Percentiles rank a stretch among this genome's conserved stretches.
Evolutionary conservation across 2,888 invertebrate genomes (phyloP).

Genomic region (Teleogryllus oceanicus): DNA sequence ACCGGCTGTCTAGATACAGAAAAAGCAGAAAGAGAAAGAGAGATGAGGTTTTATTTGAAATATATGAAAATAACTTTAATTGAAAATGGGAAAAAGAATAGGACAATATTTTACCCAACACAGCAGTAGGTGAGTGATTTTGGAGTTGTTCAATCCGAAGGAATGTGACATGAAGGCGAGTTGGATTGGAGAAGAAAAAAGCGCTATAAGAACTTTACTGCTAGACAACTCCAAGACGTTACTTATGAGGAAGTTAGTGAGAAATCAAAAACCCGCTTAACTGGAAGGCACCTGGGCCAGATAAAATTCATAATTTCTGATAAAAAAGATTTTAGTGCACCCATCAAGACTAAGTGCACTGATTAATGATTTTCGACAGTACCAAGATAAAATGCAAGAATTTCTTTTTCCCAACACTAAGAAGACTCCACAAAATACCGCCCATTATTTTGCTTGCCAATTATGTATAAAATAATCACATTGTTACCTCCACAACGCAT

Average conservation of each 20-base stretch:
- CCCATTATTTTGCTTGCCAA: not conserved
- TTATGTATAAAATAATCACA: not conserved
- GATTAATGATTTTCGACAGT: not conserved
- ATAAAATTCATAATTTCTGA: not conserved
- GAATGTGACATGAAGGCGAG: not conserved
- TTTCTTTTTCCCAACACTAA: not conserved
- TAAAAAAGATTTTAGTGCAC: not conserved
- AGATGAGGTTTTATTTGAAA: not conserved
- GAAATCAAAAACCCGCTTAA: not conserved
- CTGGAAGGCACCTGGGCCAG: not conserved
- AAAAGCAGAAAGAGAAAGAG: not conserved
- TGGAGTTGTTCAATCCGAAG: not conserved
- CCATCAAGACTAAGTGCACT: not conserved
- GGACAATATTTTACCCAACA: not conserved
- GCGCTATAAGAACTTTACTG: not conserved
- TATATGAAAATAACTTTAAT: not conserved
- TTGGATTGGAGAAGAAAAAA: not conserved
- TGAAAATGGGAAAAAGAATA: not conserved
- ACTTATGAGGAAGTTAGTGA: not conserved
- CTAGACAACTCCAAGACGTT: not conserved
- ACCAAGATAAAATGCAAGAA: not conserved
- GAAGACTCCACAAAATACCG: not conserved
- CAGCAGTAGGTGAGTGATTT: not conserved
- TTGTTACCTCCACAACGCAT: not conserved
- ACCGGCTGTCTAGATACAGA: not conserved